Conservation (phyloP, 2,113 vertebrate species). For the Promerops cafer region DNA sequence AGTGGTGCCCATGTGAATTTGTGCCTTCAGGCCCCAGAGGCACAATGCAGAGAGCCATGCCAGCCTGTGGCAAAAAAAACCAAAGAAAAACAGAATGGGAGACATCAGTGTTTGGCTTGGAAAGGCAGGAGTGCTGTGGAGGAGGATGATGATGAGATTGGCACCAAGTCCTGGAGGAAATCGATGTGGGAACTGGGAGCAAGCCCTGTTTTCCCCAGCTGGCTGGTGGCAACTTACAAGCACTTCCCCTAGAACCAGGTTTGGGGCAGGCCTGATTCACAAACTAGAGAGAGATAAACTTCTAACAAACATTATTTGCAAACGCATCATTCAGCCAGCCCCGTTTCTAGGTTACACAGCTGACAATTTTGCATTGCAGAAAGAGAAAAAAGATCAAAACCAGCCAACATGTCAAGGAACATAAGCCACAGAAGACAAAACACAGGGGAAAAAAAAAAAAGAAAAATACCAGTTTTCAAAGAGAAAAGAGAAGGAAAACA, state of each 20-base stretch:
- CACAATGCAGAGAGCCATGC: neutral
- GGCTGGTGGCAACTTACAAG: neutral
- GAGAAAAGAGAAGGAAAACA: slow-evolving; percentile 30
- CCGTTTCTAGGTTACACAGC: slow-evolving; percentile 55
- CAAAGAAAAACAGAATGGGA: neutral
- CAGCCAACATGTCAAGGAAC: slow-evolving; percentile 58
- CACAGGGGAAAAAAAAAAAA: neutral
- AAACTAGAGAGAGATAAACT: slow-evolving; percentile 9
- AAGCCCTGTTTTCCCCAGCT: neutral
- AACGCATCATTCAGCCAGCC: slow-evolving; percentile 42
- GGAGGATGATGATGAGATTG: neutral
- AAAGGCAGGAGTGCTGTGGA: neutral
- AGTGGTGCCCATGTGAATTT: neutral
- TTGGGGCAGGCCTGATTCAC: neutral
- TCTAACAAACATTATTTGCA: slow-evolving; percentile 56
- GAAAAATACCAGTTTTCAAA: neutral
- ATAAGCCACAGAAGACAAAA: slow-evolving; percentile 60
- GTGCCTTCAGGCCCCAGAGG: no score
- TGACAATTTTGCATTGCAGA: slow-evolving; percentile 55
- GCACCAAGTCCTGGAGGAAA: neutral
- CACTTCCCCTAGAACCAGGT: neutral
- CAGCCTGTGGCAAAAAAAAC: neutral
- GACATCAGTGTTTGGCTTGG: neutral
- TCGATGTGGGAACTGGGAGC: rapidly evolving
- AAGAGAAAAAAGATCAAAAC: slow-evolving; percentile 63